Evolutionary conservation across 1,140 invertebrate species (phyloP), one percentile per base, ranked within the genome.

Genomic region (Sarcophaga bullata): DNA sequence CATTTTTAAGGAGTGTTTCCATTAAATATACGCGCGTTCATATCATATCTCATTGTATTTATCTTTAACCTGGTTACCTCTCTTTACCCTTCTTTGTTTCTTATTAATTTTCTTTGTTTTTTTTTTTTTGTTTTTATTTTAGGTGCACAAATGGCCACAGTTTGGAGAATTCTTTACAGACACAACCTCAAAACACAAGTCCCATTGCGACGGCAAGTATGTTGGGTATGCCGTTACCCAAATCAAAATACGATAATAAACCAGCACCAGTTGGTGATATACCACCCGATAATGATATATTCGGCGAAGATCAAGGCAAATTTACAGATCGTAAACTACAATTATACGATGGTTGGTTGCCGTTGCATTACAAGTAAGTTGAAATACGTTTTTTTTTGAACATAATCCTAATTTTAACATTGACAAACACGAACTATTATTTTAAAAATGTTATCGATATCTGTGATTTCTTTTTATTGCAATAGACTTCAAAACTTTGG

Each of bases 311-410:
- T 76, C 85, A 73, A 47, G 82, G 80, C 25, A 84, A 84, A 82
- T 50, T 84, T 37, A 82, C 68, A 11, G 88, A 87, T 72, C 86
- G 86, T 4, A 82, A 84, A 11, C 81, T 90, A 11, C 84, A 87
- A 49, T 83, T 90, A 0, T 85, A 86, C 58, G 89, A 90, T 11
- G 89, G 89, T 75, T 90, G 89, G 89, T 86, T 84, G 9, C 89
- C 89, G 73, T 25, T 84, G 1, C 87, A 89, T 68, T 90, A 90
- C 81, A 87, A 83, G 88, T 90, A 83, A 87, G 87, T 85, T 58
- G n/a, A 78, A 78, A 11, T 73, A n/a, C n/a, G n/a, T n/a, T n/a
- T n/a, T n/a, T n/a, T n/a, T n/a, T n/a, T n/a, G n/a, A n/a, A n/a
- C n/a, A n/a, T n/a, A n/a, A n/a, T n/a, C n/a, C n/a, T n/a, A n/a